Percentiles rank a stretch among this genome's conserved stretches.
These are phyloP conservation scores for Vireo griseus DNA, from an alignment of 2,797 vertebrate genomes.

Conservation along the genomic window DNA sequence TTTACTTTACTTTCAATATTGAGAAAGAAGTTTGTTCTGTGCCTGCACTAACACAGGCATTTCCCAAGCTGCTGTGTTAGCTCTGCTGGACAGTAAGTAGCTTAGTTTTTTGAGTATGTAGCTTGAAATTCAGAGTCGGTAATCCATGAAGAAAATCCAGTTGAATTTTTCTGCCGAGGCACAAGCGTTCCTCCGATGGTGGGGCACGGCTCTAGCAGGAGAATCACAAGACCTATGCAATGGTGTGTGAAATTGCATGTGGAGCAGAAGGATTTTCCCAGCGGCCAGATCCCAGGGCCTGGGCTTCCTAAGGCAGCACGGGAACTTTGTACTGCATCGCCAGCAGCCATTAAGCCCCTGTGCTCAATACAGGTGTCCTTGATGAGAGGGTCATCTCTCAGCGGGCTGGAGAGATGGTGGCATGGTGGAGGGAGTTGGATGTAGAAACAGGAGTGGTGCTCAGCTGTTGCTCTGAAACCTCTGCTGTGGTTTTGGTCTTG, in stretches of 20 bases:
- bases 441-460: fast-evolving
- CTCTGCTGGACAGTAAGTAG: slow-evolving; percentile 11
- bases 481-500: not conserved
- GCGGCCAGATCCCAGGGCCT: not conserved
- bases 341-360: not conserved
- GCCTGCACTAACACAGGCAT: not conserved
- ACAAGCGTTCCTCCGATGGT: not conserved
- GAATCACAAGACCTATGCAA: slow-evolving; percentile 31
- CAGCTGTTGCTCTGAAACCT: not conserved
- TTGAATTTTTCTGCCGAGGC: not conserved
- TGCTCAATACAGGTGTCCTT: not conserved
- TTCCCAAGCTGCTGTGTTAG: not conserved
- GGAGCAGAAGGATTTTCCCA: slow-evolving; percentile 44
- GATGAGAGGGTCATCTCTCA: not conserved
- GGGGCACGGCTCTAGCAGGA: not conserved
- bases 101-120: not conserved
- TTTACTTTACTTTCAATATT: slow-evolving; percentile 41
- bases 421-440: not conserved
- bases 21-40: slow-evolving; percentile 9
- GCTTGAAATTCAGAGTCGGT: slow-evolving; percentile 9
- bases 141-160: slow-evolving; percentile 24
- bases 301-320: not conserved
- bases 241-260: slow-evolving; percentile 25
- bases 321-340: not conserved
- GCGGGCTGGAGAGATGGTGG: not conserved